Percentiles rank a stretch among this genome's conserved stretches.
Evolutionary conservation across 1,140 invertebrate species (phyloP).

Genomic region (Trachelipus rathkii): DNA sequence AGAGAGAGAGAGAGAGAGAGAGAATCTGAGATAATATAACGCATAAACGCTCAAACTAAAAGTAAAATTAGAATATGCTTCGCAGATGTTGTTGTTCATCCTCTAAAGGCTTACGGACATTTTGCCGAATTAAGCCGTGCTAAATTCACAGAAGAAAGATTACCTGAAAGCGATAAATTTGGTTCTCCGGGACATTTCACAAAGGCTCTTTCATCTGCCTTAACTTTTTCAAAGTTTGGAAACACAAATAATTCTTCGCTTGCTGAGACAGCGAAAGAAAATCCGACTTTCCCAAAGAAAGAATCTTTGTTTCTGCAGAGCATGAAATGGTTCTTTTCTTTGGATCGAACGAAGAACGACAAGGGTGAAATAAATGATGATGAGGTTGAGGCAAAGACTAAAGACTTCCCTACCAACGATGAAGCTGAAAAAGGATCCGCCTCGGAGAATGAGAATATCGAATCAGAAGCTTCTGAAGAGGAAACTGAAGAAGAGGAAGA

Average conservation of each 20-base stretch:
- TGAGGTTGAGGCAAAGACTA: not conserved
- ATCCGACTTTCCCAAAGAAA: too few species aligned
- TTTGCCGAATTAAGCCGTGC: constrained; percentile 36
- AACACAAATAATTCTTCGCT: too few species aligned
- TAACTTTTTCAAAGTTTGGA: too few species aligned
- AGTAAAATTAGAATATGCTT: not conserved
- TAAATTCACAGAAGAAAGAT: constrained; percentile 32
- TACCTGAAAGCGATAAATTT: not conserved
- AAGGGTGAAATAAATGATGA: not conserved
- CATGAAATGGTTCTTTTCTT: too few species aligned
- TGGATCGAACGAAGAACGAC: not conserved
- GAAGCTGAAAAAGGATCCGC: not conserved
- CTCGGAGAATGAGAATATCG: constrained; percentile 29
- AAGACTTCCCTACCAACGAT: not conserved
- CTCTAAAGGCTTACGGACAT: constrained; percentile 41
- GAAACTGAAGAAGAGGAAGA: not conserved
- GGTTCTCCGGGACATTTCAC: too few species aligned
- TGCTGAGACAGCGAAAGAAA: too few species aligned
- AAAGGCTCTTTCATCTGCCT: too few species aligned
- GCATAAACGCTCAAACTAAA: too few species aligned
- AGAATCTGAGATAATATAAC: too few species aligned
- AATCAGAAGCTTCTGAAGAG: constrained; percentile 21
- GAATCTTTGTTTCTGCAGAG: too few species aligned
- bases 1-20: too few species aligned
- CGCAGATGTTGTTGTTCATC: constrained; percentile 44